Base-by-base conservation (phyloP, 2,113 vertebrate genomes). In the Lophius piscatorius region DNA sequence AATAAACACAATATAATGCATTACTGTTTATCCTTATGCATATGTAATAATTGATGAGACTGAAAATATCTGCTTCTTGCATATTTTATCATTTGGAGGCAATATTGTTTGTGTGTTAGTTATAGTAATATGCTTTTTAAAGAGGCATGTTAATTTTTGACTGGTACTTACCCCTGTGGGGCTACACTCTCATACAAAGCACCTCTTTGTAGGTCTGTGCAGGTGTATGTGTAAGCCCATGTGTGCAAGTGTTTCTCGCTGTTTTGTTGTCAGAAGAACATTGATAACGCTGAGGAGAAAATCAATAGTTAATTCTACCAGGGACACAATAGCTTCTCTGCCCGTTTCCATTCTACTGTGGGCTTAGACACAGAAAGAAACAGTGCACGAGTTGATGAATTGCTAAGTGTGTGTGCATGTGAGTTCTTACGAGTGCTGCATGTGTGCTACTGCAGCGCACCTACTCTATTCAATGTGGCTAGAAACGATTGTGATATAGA, bases 271-370 rank as follows among this genome's bases (percentile, higher is more conserved):
- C 84, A 81, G 82, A 77, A 70, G 63, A 60, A 65, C 81, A 83
- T 83, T 85, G 82, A 88, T 85, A 84, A 86, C 71, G 63, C 77
- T 88, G 79, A 87, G 81, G 74, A 81, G 76, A 86, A 89, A 89
- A 88, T 89, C 87, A 89, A 89, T 89, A 88, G 81, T 84, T 88
- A 88, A 89, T 89, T 89, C 87, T 85, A 81, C 78, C 74, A 81
- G 87, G 76, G 81, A 84, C 84, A 88, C 85, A 87, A 88, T 80
- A 78, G 81, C 78, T 55, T 66, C 72, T 80, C 76, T 64, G 61
- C 78, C 78, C 52, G 33, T 61, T 73, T 84, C 69, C 36, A 49
- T 74, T 84, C 77, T 44, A 56, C 60, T 63, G 49, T 69, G 51
- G 48, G 65, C 70, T 83, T 41, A 74, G 81, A 78, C 69, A 77